These are phyloP conservation scores for Bothrops alternatus DNA, from an alignment of 2,797 vertebrate species.

Conservation along the genomic window DNA sequence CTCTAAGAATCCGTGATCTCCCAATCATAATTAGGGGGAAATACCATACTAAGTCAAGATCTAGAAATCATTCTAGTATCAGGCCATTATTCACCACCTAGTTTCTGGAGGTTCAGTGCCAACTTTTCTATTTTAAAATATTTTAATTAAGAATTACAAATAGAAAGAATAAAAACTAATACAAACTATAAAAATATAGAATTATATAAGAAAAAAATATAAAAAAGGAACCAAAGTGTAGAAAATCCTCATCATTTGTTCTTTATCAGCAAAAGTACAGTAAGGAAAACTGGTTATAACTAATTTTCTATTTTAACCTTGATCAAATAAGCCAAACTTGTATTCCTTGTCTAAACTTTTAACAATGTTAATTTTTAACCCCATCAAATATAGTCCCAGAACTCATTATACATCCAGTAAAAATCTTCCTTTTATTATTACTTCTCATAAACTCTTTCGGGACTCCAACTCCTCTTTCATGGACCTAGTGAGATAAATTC, in stretches of 20 bases:
- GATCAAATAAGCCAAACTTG: not conserved
- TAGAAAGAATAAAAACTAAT: not conserved
- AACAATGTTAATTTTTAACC: not conserved
- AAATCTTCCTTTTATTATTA: not conserved
- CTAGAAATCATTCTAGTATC: constrained; percentile 69
- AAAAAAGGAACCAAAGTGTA: not conserved
- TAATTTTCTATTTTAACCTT: not conserved
- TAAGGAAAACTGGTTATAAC: not conserved
- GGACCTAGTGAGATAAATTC: too few relatives aligned
- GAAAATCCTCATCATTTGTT: not conserved
- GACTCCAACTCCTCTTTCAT: not conserved
- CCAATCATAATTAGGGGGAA: constrained; percentile 68
- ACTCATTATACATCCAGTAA: not conserved
- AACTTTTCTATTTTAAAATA: constrained; percentile 69
- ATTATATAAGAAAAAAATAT: not conserved
- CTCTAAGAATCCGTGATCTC: constrained; percentile 68
- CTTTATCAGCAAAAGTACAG: not conserved
- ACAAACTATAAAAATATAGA: not conserved
- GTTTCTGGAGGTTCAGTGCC: constrained; percentile 76
- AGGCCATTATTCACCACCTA: constrained; percentile 76
- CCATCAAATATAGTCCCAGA: not conserved
- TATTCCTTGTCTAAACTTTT: not conserved
- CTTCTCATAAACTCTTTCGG: not conserved
- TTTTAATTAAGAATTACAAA: not conserved
- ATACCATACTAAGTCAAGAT: constrained; percentile 65